Conservation (phyloP, 1,140 invertebrate genomes). For the Arion vulgaris region DNA sequence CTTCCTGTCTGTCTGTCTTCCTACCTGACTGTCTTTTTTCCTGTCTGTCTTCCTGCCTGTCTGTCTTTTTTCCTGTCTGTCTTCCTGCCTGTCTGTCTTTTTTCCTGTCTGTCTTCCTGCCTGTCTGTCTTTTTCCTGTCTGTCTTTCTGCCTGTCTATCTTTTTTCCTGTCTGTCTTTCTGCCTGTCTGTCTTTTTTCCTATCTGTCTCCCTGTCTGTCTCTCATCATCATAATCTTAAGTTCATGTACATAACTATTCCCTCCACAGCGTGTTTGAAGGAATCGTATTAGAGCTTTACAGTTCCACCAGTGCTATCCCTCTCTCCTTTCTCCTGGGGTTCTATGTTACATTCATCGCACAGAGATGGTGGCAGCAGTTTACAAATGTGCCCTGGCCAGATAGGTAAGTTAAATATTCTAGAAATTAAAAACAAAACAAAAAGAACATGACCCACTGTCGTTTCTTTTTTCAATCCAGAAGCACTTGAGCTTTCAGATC, state of each 20-base stretch:
- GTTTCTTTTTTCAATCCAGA: too few species aligned
- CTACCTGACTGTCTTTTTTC: not conserved
- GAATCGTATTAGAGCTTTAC: slow-evolving; percentile 58
- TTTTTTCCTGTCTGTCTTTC: not conserved
- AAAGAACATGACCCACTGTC: too few species aligned
- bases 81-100: not conserved
- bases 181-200: not conserved
- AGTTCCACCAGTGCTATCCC: slow-evolving; percentile 64
- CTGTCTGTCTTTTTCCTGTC: not conserved
- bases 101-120: too few species aligned
- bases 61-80: not conserved
- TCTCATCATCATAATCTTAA: not conserved
- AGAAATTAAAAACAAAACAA: too few species aligned
- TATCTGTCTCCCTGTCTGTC: not conserved
- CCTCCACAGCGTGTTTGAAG: slow-evolving; percentile 64
- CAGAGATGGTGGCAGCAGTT: slow-evolving; percentile 78
- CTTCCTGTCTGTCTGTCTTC: slow-evolving; percentile 2
- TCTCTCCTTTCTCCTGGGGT: slow-evolving; percentile 86
- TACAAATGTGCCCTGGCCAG: slow-evolving; percentile 64
- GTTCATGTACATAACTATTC: not conserved
- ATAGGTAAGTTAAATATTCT: slow-evolving; percentile 55
- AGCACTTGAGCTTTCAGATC: too few species aligned
- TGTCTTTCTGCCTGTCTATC: not conserved
- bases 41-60: not conserved
- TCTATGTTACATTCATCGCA: slow-evolving; percentile 94